Evolutionary conservation across 2,113 vertebrate species (phyloP), one percentile per base, ranked within the genome.

Genomic region (Cepphus grylle): DNA sequence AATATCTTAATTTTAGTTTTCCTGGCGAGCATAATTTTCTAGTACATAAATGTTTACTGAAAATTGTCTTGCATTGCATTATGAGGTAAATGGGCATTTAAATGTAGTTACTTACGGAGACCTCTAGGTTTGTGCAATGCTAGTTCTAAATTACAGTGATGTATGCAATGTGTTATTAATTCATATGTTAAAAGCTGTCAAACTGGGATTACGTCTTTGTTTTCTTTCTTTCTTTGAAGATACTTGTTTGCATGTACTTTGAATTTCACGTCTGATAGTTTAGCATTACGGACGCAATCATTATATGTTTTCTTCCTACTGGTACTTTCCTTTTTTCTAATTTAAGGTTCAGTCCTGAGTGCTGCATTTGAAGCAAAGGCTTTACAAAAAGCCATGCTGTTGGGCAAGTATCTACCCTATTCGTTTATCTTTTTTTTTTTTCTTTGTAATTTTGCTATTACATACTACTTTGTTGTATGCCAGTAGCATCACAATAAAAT

Each of bases 151-250:
- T 81, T 65, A 52, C 36, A 88, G 32, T 40, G 23, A 36, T 2
- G 1, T 34, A 36, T 47, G 38, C 21, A 72, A 45, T 38, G 13
- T 74, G 42, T 38, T 87, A 76, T 27, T 78, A 88, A 81, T 63
- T 65, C 30, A 47, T 59, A 72, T 0, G 0, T 49, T 81, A 70
- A 80, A 90, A 83, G 30, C 7, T 49, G 50, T 58, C 42, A 90
- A 65, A 61, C 15, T 45, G 27, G 13, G 49, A 63, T 69, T 88
- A n/a, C 3, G 16, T 52, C 5, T 76, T 82, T 55, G 4, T 74
- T 87, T 89, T 89, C n/a, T 61, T 86, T 52, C 79, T 89, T 89
- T 91, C 73, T 72, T 87, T 87, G 56, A 84, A 77, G 49, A 82
- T n/a, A 8, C 6, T 71, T 92, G 30, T 86, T 94, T 76, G 52